Evolutionary conservation across 2,113 vertebrate species (phyloP), one percentile per base, ranked within the genome.

Genomic region (Paracanthobrama guichenoti): DNA sequence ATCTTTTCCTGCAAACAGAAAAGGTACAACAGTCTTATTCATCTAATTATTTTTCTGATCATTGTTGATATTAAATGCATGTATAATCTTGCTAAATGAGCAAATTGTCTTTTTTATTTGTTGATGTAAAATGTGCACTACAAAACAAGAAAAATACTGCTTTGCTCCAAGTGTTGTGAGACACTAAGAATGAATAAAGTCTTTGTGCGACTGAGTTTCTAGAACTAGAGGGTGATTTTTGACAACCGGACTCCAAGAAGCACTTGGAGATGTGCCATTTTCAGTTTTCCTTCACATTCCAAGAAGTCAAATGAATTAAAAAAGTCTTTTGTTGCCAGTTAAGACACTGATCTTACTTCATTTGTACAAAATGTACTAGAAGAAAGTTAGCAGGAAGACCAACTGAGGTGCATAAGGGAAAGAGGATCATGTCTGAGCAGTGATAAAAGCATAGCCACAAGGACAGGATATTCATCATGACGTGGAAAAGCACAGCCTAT

Each of bases 1-100:
- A 99, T 99, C 92, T 99, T 99, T 88, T 99, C 98, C 98, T 99
- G 88, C 20, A 55, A 71, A 81, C 64, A 81, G 28, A 69, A 81
- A 39, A 81, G 5, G 3, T 3, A 62, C 6, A 44, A 24, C 4
- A 69, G 6, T 53, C n/a, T 20, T 9, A 55, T 18, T 35, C 6
- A 35, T 28, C 26, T 8, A 57, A 55, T 39, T 50, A 50, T 62
- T 79, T 44, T 26, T 44, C 20, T 1, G 2, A 46, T 60, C 35
- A 60, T 42, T 6, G 14, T 6, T 46, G 4, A 62, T 18, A 79
- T 62, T 26, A 57, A 13, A 2, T 13, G 2, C 18, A 53, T 35
- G 14, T 31, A 53, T 53, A 9, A 75, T 20, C 48, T 48, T 74
- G n/a, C 13, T 26, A 46, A 48, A 24, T 26, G 24, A 39, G 20